Evolutionary conservation across 2,888 invertebrate genomes (phyloP).

Genomic region (Actias luna): DNA sequence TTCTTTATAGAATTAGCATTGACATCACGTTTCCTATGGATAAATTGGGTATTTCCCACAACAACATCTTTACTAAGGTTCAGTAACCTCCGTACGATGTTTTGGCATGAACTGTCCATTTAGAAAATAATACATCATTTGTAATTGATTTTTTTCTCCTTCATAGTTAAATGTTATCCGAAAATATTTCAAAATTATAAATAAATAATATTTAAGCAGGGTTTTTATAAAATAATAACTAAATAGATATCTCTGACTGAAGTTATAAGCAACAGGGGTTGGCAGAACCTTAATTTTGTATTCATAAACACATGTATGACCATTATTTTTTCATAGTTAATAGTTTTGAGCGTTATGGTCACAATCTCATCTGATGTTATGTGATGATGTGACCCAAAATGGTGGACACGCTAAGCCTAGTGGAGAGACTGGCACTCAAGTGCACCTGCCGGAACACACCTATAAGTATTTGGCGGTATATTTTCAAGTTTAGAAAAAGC

Average conservation of each 20-base stretch:
- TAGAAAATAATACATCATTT: neutral
- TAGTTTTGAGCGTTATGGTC: too few relatives aligned
- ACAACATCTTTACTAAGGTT: slow-evolving; percentile 37
- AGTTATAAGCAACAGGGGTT: neutral
- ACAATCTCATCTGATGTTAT: too few relatives aligned
- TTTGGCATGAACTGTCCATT: neutral
- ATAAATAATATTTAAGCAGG: neutral
- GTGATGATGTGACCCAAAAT: too few relatives aligned
- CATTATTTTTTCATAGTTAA: too few relatives aligned
- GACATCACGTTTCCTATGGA: slow-evolving; percentile 45
- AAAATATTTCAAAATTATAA: neutral
- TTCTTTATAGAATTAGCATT: slow-evolving; percentile 44
- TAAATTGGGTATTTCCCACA: slow-evolving; percentile 47
- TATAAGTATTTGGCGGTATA: too few relatives aligned
- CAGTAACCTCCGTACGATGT: slow-evolving; percentile 34
- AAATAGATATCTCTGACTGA: neutral
- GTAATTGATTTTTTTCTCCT: neutral
- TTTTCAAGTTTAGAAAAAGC: too few relatives aligned
- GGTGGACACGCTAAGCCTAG: too few relatives aligned
- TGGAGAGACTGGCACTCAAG: too few relatives aligned
- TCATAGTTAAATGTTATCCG: neutral
- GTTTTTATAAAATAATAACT: neutral
- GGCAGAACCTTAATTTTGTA: neutral
- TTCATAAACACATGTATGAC: neutral
- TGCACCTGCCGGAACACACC: too few relatives aligned